These are phyloP conservation scores for Rhynchophorus ferrugineus DNA, from an alignment of 1,140 invertebrate species.

Conservation along the genomic window DNA sequence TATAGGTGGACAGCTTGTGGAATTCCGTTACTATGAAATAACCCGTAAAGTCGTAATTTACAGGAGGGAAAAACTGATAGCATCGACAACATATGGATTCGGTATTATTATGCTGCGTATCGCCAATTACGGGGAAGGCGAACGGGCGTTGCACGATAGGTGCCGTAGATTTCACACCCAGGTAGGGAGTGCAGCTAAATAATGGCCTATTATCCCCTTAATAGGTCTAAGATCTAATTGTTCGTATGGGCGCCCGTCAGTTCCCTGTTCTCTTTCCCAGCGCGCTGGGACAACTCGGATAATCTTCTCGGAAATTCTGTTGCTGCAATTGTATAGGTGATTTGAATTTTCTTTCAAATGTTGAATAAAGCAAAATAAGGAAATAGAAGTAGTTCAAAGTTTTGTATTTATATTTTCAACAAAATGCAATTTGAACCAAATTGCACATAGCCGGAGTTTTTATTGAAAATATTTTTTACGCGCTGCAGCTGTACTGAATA, in stretches of 20 bases:
- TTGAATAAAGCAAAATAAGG: no score
- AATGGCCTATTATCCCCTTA: neutral
- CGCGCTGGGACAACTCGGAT: neutral
- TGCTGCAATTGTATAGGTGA: no score
- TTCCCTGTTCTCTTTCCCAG: neutral
- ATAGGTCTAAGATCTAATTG: neutral
- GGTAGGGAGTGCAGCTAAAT: neutral
- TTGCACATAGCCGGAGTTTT: no score
- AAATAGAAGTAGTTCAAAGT: no score
- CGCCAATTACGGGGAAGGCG: neutral
- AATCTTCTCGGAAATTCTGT: no score
- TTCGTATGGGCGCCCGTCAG: neutral
- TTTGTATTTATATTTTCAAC: no score
- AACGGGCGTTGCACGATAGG: neutral
- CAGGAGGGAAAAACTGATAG: conserved; percentile 5
- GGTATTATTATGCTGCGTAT: neutral
- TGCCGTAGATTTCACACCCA: neutral
- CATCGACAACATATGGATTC: conserved; percentile 3
- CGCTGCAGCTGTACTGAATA: no score
- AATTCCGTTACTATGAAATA: neutral
- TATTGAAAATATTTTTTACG: no score
- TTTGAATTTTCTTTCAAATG: no score
- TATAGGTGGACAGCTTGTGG: conserved; percentile 3
- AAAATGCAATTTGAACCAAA: no score
- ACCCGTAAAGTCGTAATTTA: conserved; percentile 1